Base-by-base conservation (phyloP, 2,113 vertebrate genomes). In the Dipodomys spectabilis region DNA sequence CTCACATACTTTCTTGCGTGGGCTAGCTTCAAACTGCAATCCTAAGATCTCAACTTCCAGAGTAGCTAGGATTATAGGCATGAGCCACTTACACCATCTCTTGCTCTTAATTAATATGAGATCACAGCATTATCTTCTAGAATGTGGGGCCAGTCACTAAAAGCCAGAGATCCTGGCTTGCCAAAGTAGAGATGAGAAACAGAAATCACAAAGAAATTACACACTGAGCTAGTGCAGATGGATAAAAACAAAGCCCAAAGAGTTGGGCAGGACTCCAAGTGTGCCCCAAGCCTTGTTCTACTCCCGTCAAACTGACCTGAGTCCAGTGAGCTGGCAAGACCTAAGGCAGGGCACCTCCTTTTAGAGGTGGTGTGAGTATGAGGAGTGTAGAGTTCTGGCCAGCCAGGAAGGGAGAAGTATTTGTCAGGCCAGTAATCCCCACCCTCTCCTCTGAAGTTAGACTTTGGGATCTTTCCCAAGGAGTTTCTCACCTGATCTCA, bases 401-500 rank as follows among this genome's bases (percentile, higher is more conserved):
- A 89, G 23, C 39, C 65, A 60, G 19, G n/a, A 85, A 94, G 23
- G 78, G 65, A 78, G 20, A 45, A 7, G 62, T 65, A 35, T 75
- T 62, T 30, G 67, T 89, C 49, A 67, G 68, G 30, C 53, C 35
- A 28, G 71, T 53, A 30, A 45, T 60, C 68, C 32, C 49, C 25
- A 72, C 20, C 9, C n/a, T 57, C 25, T 90, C 44, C 27, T 81
- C 75, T 57, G 68, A 82, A 49, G 32, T 12, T 45, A 87, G 75
- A 12, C 49, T 81, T 57, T 69, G 73, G 30, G 78, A 78, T 92
- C 64, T 74, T 91, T 68, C 68, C 32, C 81, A 87, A 92, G 62
- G 32, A 75, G 27, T 5, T 32, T 30, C 35, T 93, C 62, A 90
- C 71, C 81, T 92, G 82, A 93, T 44, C 30, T 74, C 89, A 69